A percentile compares a stretch with the other conserved stretches of the same genome.
These are phyloP conservation scores for Bombus consobrinus DNA, from an alignment of 1,140 invertebrate genomes.

Conservation along the genomic window DNA sequence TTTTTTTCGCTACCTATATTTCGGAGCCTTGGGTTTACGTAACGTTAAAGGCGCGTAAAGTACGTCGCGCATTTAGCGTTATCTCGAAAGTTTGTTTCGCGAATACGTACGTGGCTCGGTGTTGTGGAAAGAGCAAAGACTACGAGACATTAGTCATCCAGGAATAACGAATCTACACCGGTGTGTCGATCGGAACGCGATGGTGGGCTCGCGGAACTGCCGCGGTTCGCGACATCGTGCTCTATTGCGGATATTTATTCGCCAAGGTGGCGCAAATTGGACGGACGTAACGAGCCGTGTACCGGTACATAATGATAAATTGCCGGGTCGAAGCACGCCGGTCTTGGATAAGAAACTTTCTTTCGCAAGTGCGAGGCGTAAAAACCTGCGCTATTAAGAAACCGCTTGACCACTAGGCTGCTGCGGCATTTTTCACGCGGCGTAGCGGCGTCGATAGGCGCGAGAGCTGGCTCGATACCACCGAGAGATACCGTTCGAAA, in stretches of 20 bases:
- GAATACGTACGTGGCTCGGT: no score
- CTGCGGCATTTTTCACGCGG: not conserved
- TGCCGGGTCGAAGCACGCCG: slow-evolving; percentile 2
- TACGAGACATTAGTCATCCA: slow-evolving; percentile 63
- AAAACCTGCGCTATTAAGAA: slow-evolving; percentile 23
- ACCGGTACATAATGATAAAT: slow-evolving; percentile 24
- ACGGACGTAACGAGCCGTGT: not conserved
- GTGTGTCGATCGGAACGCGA: slow-evolving; percentile 40
- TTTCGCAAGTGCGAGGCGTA: not conserved
- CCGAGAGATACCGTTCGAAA: slow-evolving; percentile 1
- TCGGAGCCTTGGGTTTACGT: not conserved
- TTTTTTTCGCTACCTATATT: not conserved
- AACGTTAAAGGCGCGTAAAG: not conserved
- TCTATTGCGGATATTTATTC: slow-evolving; percentile 19
- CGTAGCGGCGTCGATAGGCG: not conserved
- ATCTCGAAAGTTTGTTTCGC: not conserved
- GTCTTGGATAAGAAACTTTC: slow-evolving; percentile 13
- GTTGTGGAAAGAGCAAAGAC: slow-evolving; percentile 49
- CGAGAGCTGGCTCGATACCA: not conserved
- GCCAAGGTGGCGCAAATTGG: slow-evolving; percentile 28
- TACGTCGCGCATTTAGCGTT: not conserved
- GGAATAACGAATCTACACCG: slow-evolving; percentile 38
- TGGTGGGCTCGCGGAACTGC: no score
- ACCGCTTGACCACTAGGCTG: not conserved
- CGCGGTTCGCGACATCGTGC: no score